Percentiles rank a stretch among this genome's conserved stretches.
Evolutionary conservation across 1,140 invertebrate genomes (phyloP).

Genomic region (Papilio xuthus): DNA sequence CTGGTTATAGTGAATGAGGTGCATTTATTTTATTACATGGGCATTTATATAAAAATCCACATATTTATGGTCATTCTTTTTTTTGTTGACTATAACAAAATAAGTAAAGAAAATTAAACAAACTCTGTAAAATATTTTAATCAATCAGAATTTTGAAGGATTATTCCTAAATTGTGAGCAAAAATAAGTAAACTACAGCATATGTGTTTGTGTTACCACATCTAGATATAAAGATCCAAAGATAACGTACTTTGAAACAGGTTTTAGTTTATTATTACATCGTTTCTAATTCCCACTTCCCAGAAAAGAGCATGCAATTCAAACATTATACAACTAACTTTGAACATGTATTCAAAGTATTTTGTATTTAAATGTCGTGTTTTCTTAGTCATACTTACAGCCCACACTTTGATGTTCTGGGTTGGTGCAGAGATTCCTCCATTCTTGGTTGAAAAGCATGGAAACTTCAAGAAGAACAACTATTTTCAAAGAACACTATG

Average conservation of each 20-base stretch:
- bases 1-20: too few relatives aligned
- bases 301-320: background rate
- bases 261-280: slow-evolving; percentile 1
- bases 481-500: background rate
- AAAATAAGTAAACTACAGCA: background rate
- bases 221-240: slow-evolving; percentile 20
- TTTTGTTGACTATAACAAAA: background rate
- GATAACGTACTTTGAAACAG: background rate
- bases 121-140: background rate
- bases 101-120: background rate
- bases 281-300: background rate
- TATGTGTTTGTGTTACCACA: slow-evolving; percentile 3
- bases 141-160: background rate
- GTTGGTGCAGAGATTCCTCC: slow-evolving; percentile 56
- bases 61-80: too few relatives aligned
- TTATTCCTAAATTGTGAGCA: background rate
- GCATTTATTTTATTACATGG: too few relatives aligned
- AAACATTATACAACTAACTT: background rate
- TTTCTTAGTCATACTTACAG: slow-evolving; percentile 58
- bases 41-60: too few relatives aligned
- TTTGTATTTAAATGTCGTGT: background rate
- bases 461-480: slow-evolving; percentile 65
- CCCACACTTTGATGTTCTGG: slow-evolving; percentile 58
- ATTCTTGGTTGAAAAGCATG: slow-evolving; percentile 70
- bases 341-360: background rate